A percentile compares a stretch with the other conserved stretches of the same genome.
Evolutionary conservation across 2,797 vertebrate species (phyloP).

Genomic region (Pterois miles): DNA sequence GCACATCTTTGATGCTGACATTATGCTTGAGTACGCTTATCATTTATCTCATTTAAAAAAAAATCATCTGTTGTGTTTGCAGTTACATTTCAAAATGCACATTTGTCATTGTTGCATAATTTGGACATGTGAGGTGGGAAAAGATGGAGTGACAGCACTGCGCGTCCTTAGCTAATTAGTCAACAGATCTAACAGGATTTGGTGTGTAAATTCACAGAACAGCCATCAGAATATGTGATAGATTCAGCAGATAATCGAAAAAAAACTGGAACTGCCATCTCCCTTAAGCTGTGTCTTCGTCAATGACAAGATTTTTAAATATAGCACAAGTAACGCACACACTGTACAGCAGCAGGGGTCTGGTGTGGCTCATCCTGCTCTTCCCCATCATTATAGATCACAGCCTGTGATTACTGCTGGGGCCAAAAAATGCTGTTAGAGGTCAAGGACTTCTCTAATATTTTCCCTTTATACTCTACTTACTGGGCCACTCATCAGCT

Average conservation of each 20-base stretch:
- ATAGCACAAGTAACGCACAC: slow-evolving; percentile 4
- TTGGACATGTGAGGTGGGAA: not conserved
- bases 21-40: not conserved
- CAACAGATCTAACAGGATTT: not conserved
- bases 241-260: slow-evolving; percentile 38
- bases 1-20: not conserved
- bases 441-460: slow-evolving; percentile 13
- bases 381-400: slow-evolving; percentile 37
- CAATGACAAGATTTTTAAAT: slow-evolving; percentile 28
- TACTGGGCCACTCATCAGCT: not conserved
- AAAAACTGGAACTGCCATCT: not conserved
- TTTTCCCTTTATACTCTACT: not conserved
- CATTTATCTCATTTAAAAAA: not conserved
- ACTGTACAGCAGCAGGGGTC: slow-evolving; percentile 29
- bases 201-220: slow-evolving; percentile 44
- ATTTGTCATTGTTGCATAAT: slow-evolving; percentile 2
- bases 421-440: not conserved
- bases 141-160: not conserved
- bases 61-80: not conserved
- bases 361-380: slow-evolving; percentile 19
- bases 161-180: not conserved
- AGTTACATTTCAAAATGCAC: not conserved
- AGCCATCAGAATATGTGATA: slow-evolving; percentile 33
- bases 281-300: not conserved
- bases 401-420: slow-evolving; percentile 54